Conservation (phyloP, 2,113 vertebrate species). For the Melanerpes aurifrons region DNA sequence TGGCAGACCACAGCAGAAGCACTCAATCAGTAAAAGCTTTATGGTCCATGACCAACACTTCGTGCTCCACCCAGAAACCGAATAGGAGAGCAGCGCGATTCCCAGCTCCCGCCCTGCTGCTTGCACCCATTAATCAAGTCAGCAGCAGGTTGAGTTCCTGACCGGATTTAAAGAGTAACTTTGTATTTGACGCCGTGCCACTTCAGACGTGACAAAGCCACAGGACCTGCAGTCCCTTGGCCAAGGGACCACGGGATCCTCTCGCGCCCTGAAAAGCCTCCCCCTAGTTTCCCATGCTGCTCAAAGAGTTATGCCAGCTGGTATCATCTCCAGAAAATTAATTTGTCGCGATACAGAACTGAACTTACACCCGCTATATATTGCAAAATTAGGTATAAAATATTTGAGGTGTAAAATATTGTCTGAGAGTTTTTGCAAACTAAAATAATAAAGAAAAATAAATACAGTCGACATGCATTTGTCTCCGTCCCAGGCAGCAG, state of each 20-base stretch:
- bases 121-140: constrained; percentile 4
- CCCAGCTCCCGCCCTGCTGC: neutral
- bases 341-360: rapidly evolving
- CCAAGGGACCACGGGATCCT: neutral
- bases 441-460: constrained; percentile 6
- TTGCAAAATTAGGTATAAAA: neutral
- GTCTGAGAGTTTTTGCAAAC: neutral
- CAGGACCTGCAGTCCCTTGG: neutral
- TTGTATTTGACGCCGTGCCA: neutral
- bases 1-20: neutral
- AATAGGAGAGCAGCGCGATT: neutral
- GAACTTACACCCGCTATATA: neutral
- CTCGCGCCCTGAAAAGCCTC: rapidly evolving
- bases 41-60: constrained; percentile 37
- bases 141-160: neutral
- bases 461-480: neutral
- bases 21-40: constrained; percentile 21
- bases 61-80: constrained; percentile 57
- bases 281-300: rapidly evolving
- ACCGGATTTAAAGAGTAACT: neutral
- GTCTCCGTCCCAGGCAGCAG: neutral
- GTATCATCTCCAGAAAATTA: neutral
- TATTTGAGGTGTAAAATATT: neutral
- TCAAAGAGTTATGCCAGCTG: neutral
- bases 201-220: neutral